Conservation (phyloP, 2,888 invertebrate genomes). For the Pseudoips prasinana region DNA sequence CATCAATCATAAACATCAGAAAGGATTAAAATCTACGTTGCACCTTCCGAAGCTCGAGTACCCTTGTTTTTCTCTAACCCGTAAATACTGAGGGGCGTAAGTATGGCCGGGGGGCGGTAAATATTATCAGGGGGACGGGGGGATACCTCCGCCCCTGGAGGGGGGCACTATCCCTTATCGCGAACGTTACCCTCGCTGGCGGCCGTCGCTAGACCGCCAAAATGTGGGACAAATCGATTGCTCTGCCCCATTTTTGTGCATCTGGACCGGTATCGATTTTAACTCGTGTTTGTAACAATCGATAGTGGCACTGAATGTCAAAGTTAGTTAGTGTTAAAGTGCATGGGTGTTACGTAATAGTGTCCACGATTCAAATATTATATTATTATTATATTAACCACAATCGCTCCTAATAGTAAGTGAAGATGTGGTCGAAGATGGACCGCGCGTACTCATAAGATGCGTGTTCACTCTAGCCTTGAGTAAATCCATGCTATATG, state of each 20-base stretch:
- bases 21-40: slow-evolving; percentile 83
- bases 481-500: too few relatives aligned
- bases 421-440: too few relatives aligned
- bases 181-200: slow-evolving; percentile 79
- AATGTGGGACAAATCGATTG: slow-evolving; percentile 81
- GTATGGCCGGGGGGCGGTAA: slow-evolving; percentile 81
- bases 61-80: slow-evolving; percentile 82
- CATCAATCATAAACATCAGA: slow-evolving; percentile 82
- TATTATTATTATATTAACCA: too few relatives aligned
- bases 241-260: slow-evolving; percentile 80
- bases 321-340: slow-evolving; percentile 3
- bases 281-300: slow-evolving; percentile 35
- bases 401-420: too few relatives aligned
- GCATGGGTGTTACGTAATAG: too few relatives aligned
- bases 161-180: slow-evolving; percentile 82
- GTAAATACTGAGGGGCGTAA: slow-evolving; percentile 82
- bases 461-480: too few relatives aligned
- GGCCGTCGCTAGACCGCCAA: slow-evolving; percentile 75
- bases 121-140: slow-evolving; percentile 75
- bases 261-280: slow-evolving; percentile 80
- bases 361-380: too few relatives aligned
- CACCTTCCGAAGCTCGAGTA: slow-evolving; percentile 81
- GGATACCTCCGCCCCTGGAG: slow-evolving; percentile 55
- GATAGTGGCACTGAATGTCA: slow-evolving; percentile 27
- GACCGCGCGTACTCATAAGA: too few relatives aligned